phyloP scores from a whole-genome alignment of 2,797 vertebrate genomes.

The Megalops cyprinoides region DNA sequence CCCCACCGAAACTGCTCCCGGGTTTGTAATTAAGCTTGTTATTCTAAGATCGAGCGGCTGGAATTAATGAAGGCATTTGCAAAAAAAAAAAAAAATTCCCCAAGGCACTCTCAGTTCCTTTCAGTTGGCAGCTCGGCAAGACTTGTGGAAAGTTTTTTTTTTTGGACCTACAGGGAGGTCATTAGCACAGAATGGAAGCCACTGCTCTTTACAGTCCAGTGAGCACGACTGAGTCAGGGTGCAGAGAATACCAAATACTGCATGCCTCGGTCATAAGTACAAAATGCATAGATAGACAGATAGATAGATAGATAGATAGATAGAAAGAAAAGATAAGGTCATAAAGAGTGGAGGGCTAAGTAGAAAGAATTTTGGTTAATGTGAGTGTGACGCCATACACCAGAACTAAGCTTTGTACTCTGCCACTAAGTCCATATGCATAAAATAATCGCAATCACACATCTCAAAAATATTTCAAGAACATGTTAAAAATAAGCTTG shows the following conservation, averaged over 20 bases:
- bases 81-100: no score
- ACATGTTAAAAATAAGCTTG: no score
- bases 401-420: no score
- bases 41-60: slow-evolving; percentile 56
- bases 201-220: slow-evolving; percentile 6
- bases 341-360: no score
- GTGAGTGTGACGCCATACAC: no score
- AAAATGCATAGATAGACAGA: not conserved
- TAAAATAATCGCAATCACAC: no score
- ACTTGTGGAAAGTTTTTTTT: slow-evolving; percentile 33
- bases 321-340: no score
- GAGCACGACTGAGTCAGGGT: slow-evolving; percentile 20
- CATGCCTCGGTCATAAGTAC: not conserved
- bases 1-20: slow-evolving; percentile 33
- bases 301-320: no score
- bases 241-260: not conserved
- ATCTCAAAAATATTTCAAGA: no score
- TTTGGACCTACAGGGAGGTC: slow-evolving; percentile 50
- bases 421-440: no score
- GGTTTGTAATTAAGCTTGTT: slow-evolving; percentile 37
- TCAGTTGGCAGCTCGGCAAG: slow-evolving; percentile 24
- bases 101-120: slow-evolving; percentile 33
- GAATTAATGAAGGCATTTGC: slow-evolving; percentile 49
- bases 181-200: slow-evolving; percentile 46
- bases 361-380: no score